Percentiles rank a stretch among this genome's conserved stretches.
phyloP scores from a whole-genome alignment of 2,113 vertebrate genomes.

The Plotosus lineatus region DNA sequence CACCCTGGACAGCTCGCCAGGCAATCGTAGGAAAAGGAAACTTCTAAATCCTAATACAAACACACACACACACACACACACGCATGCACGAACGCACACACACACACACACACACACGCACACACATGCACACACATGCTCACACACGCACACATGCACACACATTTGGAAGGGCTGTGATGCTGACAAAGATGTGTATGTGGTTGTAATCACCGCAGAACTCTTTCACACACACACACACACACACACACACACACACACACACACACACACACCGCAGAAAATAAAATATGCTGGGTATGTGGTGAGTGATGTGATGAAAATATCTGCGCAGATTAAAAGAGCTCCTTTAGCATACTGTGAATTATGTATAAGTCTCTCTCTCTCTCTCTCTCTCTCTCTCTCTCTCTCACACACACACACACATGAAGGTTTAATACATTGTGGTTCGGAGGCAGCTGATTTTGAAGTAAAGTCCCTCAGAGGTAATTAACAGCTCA shows the following conservation, averaged over 20 bases:
- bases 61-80: neutral
- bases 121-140: too few relatives aligned
- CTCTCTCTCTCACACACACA: neutral
- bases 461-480: slow-evolving; percentile 50
- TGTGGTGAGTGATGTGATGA: slow-evolving; percentile 61
- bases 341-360: slow-evolving; percentile 60
- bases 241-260: slow-evolving; percentile 9
- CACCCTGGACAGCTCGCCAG: too few relatives aligned
- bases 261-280: slow-evolving; percentile 17
- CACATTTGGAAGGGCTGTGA: neutral
- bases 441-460: slow-evolving; percentile 57
- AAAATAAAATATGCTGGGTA: slow-evolving; percentile 64
- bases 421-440: slow-evolving; percentile 22
- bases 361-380: slow-evolving; percentile 68
- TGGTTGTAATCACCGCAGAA: slow-evolving; percentile 1
- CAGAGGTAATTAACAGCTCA: slow-evolving; percentile 52
- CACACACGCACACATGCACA: neutral
- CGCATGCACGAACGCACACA: too few relatives aligned
- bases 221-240: neutral
- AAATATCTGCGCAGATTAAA: slow-evolving; percentile 67
- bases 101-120: neutral
- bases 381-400: neutral
- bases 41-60: neutral
- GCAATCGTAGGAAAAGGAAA: too few relatives aligned
- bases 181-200: slow-evolving; percentile 1